Evolutionary conservation across 2,888 invertebrate species (phyloP), one percentile per base, ranked within the genome.

Genomic region (Pristionchus arcanus): DNA sequence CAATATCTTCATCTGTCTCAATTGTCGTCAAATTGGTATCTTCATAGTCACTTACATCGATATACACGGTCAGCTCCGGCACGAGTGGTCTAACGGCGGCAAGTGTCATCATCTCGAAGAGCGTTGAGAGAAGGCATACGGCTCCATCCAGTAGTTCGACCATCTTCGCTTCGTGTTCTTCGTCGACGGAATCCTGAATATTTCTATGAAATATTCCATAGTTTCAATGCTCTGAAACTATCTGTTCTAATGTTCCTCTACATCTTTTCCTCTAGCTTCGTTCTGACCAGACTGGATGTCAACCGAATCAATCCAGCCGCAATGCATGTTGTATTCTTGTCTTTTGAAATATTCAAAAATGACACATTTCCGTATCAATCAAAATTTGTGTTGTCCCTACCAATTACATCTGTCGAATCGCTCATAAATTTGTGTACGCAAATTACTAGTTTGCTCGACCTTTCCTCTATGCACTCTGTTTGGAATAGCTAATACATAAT

Each of bases 111-210:
- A 74, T 74, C 28, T 88, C 87, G 25, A 88, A 31, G n/a, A 88
- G 34, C 19, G 74, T 55, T 7, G 74, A 88, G 42, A 88, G 87
- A 71, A 88, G 87, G 42, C 49, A 21, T 13, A 71, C 34, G 0
- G 87, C 49, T 53, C n/a, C 49, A 9, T 55, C 42, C 19, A 88
- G 34, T n/a, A 88, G 55, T 55, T 88, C 87, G 11, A 88, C 53
- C 34, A 88, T 71, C 55, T 74, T 71, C 5, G 15, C 34, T 55
- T 88, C 87, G 34, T 55, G 55, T 19, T 88, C 87, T 21, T 31
- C 34, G 25, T 88, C 87, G 1, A 88, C 71, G 15, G 87, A 74
- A 74, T 88, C 74, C 87, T 88, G 55, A 28, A 68, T 68, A 59
- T 59, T 5, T 59, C 25, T 59, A n/a, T n/a, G n/a, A n/a, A n/a